Conservation (phyloP, 2,113 vertebrate species). For the Prietella phreatophila region DNA sequence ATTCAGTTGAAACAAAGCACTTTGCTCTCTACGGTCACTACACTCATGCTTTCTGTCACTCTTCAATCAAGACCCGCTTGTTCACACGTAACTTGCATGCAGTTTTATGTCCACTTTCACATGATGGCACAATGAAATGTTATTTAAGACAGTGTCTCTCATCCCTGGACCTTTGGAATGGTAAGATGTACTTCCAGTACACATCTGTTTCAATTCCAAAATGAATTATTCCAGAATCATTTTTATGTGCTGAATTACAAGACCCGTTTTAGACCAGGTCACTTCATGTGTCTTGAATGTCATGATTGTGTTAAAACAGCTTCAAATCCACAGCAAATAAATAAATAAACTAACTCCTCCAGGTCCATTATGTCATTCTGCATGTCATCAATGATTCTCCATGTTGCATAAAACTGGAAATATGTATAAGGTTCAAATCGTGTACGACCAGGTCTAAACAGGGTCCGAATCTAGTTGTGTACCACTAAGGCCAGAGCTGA, state of each 20-base stretch:
- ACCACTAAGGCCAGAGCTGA: constrained; percentile 39
- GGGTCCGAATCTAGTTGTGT: background rate
- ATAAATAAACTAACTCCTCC: background rate
- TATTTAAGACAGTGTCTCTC: constrained; percentile 29
- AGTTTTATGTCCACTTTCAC: constrained; percentile 32
- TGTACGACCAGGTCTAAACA: background rate
- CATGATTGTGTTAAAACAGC: background rate
- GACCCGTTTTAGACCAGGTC: background rate
- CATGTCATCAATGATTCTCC: background rate
- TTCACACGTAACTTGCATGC: constrained; percentile 43
- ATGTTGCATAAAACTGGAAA: background rate
- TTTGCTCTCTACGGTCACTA: background rate
- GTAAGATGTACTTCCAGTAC: background rate
- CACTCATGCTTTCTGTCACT: constrained; percentile 10
- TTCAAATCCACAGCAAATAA: background rate
- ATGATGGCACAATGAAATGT: constrained; percentile 45
- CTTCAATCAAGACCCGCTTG: background rate
- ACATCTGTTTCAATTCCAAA: background rate
- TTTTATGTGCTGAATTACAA: background rate
- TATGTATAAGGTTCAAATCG: background rate
- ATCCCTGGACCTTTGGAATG: background rate
- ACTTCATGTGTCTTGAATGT: background rate
- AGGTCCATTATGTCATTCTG: background rate
- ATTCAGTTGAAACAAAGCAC: background rate
- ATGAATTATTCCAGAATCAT: background rate